Evolutionary conservation across 2,888 invertebrate genomes (phyloP).

Genomic region (Megalurothrips usitatus): DNA sequence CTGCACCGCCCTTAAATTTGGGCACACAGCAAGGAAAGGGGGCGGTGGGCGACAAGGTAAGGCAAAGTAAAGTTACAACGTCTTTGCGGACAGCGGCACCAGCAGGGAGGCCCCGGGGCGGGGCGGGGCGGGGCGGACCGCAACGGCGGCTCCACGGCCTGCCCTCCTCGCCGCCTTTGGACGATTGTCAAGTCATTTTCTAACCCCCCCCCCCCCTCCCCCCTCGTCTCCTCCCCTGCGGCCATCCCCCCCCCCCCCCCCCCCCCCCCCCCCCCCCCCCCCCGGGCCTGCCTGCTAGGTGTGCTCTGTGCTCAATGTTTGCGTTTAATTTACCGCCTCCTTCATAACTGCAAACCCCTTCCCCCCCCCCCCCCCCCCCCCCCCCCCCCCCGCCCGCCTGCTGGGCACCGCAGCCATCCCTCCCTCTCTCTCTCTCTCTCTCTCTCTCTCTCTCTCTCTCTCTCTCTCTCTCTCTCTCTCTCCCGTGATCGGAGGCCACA

Average conservation of each 20-base stretch:
- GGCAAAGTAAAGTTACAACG: too few relatives aligned
- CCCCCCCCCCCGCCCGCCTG: too few relatives aligned
- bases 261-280: not conserved
- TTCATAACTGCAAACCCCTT: not conserved
- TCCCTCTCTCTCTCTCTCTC: too few relatives aligned
- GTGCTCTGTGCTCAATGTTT: not conserved
- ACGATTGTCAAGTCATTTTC: too few relatives aligned
- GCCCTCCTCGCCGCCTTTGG: not conserved
- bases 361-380: not conserved
- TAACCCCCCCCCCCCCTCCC: not conserved
- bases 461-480: too few relatives aligned
- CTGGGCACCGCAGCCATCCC: too few relatives aligned
- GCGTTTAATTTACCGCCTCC: constrained; percentile 22
- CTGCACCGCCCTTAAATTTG: too few relatives aligned
- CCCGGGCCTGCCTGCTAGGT: not conserved
- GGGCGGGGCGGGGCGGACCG: not conserved
- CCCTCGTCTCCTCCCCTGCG: not conserved
- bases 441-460: too few relatives aligned
- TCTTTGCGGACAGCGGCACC: too few relatives aligned
- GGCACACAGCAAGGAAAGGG: too few relatives aligned
- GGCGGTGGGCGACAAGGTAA: too few relatives aligned
- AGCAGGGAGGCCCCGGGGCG: not conserved
- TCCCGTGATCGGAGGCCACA: too few relatives aligned
- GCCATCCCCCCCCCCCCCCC: not conserved
- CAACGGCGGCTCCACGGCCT: not conserved